A percentile compares a stretch with the other conserved stretches of the same genome.
These are phyloP conservation scores for Jaculus jaculus DNA, from an alignment of 2,113 vertebrate genomes.

Conservation along the genomic window DNA sequence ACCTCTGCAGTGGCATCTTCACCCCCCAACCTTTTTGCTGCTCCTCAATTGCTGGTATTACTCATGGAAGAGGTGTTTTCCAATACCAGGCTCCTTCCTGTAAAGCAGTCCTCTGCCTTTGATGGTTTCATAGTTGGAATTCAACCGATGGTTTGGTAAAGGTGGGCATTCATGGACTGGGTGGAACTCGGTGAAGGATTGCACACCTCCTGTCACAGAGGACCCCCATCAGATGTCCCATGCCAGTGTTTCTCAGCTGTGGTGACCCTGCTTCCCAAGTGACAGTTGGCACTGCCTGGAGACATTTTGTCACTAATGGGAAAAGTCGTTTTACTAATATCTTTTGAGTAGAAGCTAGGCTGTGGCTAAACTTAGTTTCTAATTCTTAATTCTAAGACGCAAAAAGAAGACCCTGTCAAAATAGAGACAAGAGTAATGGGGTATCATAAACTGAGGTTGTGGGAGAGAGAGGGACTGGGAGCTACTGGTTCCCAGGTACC, in stretches of 20 bases:
- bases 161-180: no score
- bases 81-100: neutral
- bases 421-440: rapidly evolving
- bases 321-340: rapidly evolving
- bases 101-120: neutral
- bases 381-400: no score
- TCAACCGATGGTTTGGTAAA: neutral
- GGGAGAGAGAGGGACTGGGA: no score
- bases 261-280: neutral
- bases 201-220: neutral
- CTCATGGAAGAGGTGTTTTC: neutral
- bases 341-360: no score
- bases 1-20: neutral
- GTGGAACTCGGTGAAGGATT: rapidly evolving
- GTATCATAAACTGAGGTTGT: neutral
- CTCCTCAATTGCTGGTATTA: rapidly evolving
- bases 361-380: rapidly evolving
- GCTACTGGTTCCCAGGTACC: neutral
- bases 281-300: neutral
- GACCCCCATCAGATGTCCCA: no score
- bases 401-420: neutral
- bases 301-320: neutral
- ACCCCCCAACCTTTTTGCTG: neutral
- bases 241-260: neutral
- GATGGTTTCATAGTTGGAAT: neutral